Base-by-base conservation (phyloP, 2,888 invertebrate genomes). In the Drosophila parthenogenetica region DNA sequence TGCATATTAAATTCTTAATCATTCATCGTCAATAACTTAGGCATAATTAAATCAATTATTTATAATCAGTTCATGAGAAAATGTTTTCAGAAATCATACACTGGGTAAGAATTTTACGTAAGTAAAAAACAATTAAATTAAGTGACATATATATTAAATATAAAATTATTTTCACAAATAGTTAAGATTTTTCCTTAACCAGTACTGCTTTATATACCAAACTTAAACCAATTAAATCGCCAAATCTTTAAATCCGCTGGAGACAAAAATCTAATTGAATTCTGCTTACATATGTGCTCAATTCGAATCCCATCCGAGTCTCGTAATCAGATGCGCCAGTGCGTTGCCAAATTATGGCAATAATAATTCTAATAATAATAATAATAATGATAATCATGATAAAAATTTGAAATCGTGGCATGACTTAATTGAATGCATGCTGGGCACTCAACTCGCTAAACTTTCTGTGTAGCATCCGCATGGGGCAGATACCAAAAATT, bases 351-450 rank as follows among this genome's bases (percentile, higher is more conserved):
- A 75, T 81, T 54, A 53, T 69, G 69, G 68, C 59, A 79, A 67
- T 61, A 43, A 63, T 63, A 59, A 70, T 70, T 29, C 8, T 29
- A 29, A 29, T 29, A 62, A 70, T 65, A 70, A 53, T 59, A 54
- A 67, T 60, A 48, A 69, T 43, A 32, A 77, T 77, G 60, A 84
- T 62, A 64, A 71, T 59, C 49, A 55, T 42, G 65, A 81, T 77
- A 73, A 69, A 75, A 82, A 72, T 75, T 60, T 22, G 19, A 64
- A 65, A 65, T 66, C 73, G 61, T 68, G 77, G 69, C 74, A 69
- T 40, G 59, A 40, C 69, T 79, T 87, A 83, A 83, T 83, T 83
- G 84, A 83, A 83, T 83, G 69, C 87, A 81, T 77, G 83, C 79
- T 77, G 82, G 45, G 86, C 62, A 16, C 43, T 50, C 58, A 58